phyloP scores from a whole-genome alignment of 1,140 invertebrate genomes.

The Elymnias hypermnestra region DNA sequence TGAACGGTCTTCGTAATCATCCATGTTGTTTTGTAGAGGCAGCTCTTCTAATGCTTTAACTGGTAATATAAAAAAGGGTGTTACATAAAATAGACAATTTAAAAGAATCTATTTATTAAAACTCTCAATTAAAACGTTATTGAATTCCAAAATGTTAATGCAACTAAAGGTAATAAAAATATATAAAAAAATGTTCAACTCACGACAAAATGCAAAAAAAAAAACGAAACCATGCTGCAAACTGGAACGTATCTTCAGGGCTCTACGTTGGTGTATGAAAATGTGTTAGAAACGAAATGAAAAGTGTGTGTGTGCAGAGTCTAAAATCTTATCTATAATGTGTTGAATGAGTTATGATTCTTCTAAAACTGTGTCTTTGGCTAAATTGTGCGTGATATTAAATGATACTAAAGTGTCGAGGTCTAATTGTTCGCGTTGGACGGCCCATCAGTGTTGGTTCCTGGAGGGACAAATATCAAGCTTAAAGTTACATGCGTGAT shows the following conservation, averaged over 20 bases:
- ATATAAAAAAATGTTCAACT: constrained; percentile 52
- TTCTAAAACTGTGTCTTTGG: constrained; percentile 1
- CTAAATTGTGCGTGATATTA: constrained; percentile 14
- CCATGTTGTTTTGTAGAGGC: constrained; percentile 72
- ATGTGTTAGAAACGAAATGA: constrained; percentile 1
- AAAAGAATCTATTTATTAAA: too few relatives aligned
- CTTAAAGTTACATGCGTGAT: constrained; percentile 60
- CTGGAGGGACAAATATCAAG: constrained; percentile 23
- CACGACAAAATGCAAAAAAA: constrained; percentile 69
- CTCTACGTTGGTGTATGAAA: constrained; percentile 8
- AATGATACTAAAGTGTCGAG: constrained; percentile 6
- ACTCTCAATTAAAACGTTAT: too few relatives aligned
- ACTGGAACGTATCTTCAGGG: constrained; percentile 48
- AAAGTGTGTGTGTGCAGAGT: too few relatives aligned
- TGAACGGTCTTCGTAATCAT: constrained; percentile 80
- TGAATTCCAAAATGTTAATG: constrained; percentile 16
- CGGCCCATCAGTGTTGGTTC: constrained; percentile 20
- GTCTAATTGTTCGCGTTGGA: constrained; percentile 18
- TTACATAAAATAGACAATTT: too few relatives aligned
- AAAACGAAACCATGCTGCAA: constrained; percentile 64
- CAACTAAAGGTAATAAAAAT: constrained; percentile 25
- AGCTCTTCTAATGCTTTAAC: constrained; percentile 85
- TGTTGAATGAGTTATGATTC: constrained; percentile 40
- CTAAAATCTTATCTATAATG: too few relatives aligned
- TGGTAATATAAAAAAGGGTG: constrained; percentile 58